Evolutionary conservation across 2,113 vertebrate species (phyloP), one percentile per base, ranked within the genome.

Genomic region (Gasterosteus aculeatus): DNA sequence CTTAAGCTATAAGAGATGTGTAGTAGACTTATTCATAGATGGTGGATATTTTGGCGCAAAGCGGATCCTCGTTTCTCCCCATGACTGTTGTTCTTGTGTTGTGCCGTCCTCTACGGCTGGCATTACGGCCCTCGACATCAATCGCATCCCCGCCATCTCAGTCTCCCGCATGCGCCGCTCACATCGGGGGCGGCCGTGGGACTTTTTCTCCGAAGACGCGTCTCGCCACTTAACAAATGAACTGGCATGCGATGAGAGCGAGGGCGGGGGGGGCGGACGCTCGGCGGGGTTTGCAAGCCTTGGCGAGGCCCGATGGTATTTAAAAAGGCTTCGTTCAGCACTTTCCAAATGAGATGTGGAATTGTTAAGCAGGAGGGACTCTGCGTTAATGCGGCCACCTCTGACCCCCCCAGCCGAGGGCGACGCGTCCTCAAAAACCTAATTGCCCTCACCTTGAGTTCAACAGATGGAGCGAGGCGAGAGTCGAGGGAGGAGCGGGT

Each of bases 331-430:
- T 81, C 78, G 80, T 83, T 90, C 83, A 86, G 83, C 85, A 87
- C 85, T 91, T 88, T 89, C 54, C 68, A 84, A 90, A 92, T 91
- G 85, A 89, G 87, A 86, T 88, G 81, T 78, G 60, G 85, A 88
- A 89, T 87, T 26, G 88, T 92, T 89, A 88, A 91, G 86, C 88
- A 78, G 68, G 59, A 77, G 72, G 68, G 75, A 76, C 77, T 79
- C 38, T 76, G 80, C 74, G 69, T 89, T 87, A 91, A 73, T 39
- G 51, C 60, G 70, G 64, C n/a, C 58, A 75, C 85, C 87, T 54
- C 68, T 74, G 89, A 89, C 87, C 86, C 70, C 42, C 42, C 33
- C 10, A 26, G 59, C 72, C 19, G 60, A 78, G 84, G 83, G 76
- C 26, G 51, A 35, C 15, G 14, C 41, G 69, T 91, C 88, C 92